Percentiles rank a stretch among this genome's conserved stretches.
These are phyloP conservation scores for Papilio aristodemus DNA, from an alignment of 1,140 invertebrate genomes.

Conservation along the genomic window DNA sequence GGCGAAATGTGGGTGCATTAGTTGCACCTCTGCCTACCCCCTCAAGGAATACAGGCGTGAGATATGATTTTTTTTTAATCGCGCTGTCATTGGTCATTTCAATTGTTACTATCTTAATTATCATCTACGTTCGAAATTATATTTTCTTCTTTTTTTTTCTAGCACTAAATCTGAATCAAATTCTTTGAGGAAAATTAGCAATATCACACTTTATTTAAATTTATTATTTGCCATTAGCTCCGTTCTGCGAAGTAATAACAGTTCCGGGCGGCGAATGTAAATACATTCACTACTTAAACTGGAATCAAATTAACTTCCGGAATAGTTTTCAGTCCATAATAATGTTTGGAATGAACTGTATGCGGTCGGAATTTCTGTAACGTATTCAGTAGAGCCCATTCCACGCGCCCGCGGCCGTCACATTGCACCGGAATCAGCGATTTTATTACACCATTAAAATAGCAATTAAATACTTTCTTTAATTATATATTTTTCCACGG, in stretches of 20 bases:
- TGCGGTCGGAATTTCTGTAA: constrained; percentile 32
- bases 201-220: constrained; percentile 24
- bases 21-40: too few relatives aligned
- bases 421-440: constrained; percentile 20
- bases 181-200: background rate
- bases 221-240: background rate
- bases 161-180: too few relatives aligned
- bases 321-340: constrained; percentile 34
- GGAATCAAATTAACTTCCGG: constrained; percentile 32
- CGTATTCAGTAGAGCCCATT: constrained; percentile 29
- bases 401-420: constrained; percentile 23
- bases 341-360: constrained; percentile 32
- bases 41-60: too few relatives aligned
- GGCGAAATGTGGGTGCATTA: too few relatives aligned
- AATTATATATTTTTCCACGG: background rate
- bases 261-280: constrained; percentile 15
- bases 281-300: constrained; percentile 27
- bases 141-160: too few relatives aligned
- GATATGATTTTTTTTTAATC: too few relatives aligned
- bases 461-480: constrained; percentile 24
- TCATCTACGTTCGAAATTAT: too few relatives aligned
- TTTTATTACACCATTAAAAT: constrained; percentile 33
- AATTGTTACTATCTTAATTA: too few relatives aligned
- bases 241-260: background rate
- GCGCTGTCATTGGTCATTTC: too few relatives aligned